Evolutionary conservation across 92 coral and sea anemone genomes (phyloP).

Genomic region (Paramuricea clavata): DNA sequence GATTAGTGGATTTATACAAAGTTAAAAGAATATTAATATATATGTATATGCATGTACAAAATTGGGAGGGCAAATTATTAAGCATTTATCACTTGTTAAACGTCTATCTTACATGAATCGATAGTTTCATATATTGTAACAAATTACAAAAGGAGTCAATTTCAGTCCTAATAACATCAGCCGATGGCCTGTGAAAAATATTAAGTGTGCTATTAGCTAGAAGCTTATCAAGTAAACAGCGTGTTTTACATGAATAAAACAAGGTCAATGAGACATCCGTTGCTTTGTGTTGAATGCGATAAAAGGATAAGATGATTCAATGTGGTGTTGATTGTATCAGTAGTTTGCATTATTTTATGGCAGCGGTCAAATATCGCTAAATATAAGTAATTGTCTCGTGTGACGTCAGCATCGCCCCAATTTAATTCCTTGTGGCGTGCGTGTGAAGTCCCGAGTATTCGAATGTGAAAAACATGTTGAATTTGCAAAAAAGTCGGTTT

Average conservation of each 20-base stretch:
- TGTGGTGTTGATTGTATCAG: not conserved
- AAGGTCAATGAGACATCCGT: constrained; percentile 4
- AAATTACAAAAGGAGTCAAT: no score
- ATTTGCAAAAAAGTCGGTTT: not conserved
- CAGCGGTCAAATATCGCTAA: not conserved
- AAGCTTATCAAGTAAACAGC: not conserved
- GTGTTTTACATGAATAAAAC: not conserved
- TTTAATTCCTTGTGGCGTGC: not conserved
- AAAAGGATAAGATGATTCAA: not conserved
- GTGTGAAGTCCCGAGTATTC: not conserved
- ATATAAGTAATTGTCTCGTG: not conserved
- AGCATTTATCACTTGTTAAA: no score
- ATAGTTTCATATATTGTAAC: no score
- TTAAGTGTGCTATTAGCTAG: not conserved
- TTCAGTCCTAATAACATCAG: not conserved
- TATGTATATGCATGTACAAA: no score
- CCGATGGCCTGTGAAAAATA: not conserved
- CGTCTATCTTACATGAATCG: no score
- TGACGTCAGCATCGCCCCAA: not conserved
- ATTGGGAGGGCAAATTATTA: no score
- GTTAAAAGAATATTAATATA: no score
- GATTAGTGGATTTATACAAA: no score
- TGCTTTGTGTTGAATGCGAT: not conserved
- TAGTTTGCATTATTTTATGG: not conserved
- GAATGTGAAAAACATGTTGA: not conserved